Percentiles rank a stretch among this genome's conserved stretches.
These are phyloP conservation scores for Oophaga sylvatica DNA, from an alignment of 2,797 vertebrate species.

Conservation along the genomic window DNA sequence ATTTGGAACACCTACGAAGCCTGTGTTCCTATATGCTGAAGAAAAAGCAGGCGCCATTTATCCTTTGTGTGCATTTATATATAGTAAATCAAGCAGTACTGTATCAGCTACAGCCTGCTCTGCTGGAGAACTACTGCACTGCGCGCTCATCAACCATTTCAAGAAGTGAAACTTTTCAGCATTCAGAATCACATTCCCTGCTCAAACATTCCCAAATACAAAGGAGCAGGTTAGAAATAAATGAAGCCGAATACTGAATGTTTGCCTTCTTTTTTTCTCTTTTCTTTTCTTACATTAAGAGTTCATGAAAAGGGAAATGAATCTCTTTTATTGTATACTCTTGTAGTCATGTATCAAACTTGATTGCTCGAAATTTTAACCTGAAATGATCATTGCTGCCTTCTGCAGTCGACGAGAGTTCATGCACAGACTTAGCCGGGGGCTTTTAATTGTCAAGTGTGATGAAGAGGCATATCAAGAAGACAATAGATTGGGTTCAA, in stretches of 20 bases:
- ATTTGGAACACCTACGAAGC: slow-evolving; percentile 11
- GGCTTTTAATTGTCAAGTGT: slow-evolving; percentile 58
- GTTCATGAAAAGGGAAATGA: slow-evolving; percentile 31
- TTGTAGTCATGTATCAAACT: slow-evolving; percentile 47
- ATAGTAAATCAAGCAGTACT: slow-evolving; percentile 14
- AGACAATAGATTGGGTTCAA: slow-evolving; percentile 51
- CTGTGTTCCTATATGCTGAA: slow-evolving; percentile 17
- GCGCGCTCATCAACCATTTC: not conserved
- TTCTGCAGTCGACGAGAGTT: slow-evolving; percentile 55
- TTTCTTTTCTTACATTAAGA: slow-evolving; percentile 6
- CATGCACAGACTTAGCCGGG: slow-evolving; percentile 48
- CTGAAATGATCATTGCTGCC: slow-evolving; percentile 51
- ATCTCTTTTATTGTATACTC: slow-evolving; percentile 34
- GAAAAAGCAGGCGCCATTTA: slow-evolving; percentile 20
- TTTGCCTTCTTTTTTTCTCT: not conserved
- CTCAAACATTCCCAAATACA: slow-evolving; percentile 15
- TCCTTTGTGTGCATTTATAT: slow-evolving; percentile 40
- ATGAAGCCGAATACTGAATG: not conserved
- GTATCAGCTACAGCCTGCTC: not conserved
- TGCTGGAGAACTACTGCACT: slow-evolving; percentile 4
- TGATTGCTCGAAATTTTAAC: slow-evolving; percentile 51
- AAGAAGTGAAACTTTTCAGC: slow-evolving; percentile 20
- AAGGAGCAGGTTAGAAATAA: slow-evolving; percentile 36
- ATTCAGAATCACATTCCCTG: not conserved
- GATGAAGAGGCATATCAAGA: slow-evolving; percentile 45